These are phyloP conservation scores for Phaedon cochleariae DNA, from an alignment of 2,888 invertebrate species.

Conservation along the genomic window DNA sequence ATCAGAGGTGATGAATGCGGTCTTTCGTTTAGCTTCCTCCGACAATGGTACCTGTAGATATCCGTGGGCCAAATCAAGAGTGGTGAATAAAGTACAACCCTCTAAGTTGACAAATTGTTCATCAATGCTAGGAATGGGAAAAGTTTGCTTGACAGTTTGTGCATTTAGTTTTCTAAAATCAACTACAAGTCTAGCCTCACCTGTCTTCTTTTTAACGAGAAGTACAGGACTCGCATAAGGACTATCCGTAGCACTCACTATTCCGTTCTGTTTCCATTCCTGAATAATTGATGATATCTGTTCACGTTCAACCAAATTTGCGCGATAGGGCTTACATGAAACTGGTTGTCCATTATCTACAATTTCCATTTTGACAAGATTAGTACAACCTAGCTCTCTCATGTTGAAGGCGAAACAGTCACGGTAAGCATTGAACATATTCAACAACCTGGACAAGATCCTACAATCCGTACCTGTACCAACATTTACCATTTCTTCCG, in stretches of 20 bases:
- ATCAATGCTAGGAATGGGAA: background rate
- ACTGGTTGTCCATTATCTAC: background rate
- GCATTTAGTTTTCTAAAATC: background rate
- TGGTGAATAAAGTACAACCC: background rate
- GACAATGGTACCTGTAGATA: background rate
- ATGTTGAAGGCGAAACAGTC: background rate
- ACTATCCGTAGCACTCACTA: too few species aligned
- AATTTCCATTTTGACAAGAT: background rate
- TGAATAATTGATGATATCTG: background rate
- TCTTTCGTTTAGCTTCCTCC: background rate
- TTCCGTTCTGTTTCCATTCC: too few species aligned
- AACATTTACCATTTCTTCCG: too few species aligned
- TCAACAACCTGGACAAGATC: too few species aligned
- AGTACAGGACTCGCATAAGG: too few species aligned
- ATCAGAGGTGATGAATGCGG: constrained; percentile 25
- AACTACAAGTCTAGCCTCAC: background rate
- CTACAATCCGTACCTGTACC: too few species aligned
- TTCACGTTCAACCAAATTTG: background rate
- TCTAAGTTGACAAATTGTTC: background rate
- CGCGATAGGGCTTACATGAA: background rate
- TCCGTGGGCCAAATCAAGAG: background rate
- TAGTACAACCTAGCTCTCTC: background rate
- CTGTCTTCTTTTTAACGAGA: background rate
- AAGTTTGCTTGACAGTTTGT: background rate
- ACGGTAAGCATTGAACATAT: too few species aligned